Evolutionary conservation across 2,113 vertebrate species (phyloP), one percentile per base, ranked within the genome.

Genomic region (Hemibates koningsi): DNA sequence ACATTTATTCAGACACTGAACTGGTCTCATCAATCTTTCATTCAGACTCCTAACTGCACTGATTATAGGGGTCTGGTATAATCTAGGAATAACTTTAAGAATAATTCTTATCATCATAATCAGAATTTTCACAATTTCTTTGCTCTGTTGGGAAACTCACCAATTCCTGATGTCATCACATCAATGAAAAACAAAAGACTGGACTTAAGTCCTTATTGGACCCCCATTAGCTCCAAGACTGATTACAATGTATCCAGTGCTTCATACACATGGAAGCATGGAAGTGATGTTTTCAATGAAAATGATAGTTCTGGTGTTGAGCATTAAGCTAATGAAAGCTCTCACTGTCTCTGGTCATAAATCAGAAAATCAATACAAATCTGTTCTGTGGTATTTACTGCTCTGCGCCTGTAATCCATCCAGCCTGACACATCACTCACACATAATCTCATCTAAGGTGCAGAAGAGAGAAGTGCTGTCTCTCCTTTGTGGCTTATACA

Each of bases 281-380:
- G 54, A 85, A 87, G 59, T 56, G 36, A 71, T 84, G 12, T 61
- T 57, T 87, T 24, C 11, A 41, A 48, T 52, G 27, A 73, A 52
- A 29, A 73, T n/a, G 3, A 36, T 50, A 21, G 10, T 59, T 27
- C 36, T 80, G 12, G 5, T 68, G 66, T 57, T 73, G 27, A n/a
- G 71, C 41, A 50, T 27, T 73, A 48, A 78, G 24, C n/a, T 80
- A 52, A 41, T 50, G 16, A 54, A 81, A 81, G 56, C 10, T 43
- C 12, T 66, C 57, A 10, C 36, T 41, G 11, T 73, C 27, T 21
- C 13, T 48, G 6, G 34, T 71, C 17, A 4, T 24, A 19, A 86
- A 81, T 50, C 19, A 36, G 16, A 2, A 85, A 86, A 93, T 92
- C 93, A 88, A 93, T 92, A 88, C 90, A 90, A 92, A 91, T 86